Evolutionary conservation across 2,113 vertebrate genomes (phyloP), one percentile per base, ranked within the genome.

Genomic region (Zosterops lateralis): DNA sequence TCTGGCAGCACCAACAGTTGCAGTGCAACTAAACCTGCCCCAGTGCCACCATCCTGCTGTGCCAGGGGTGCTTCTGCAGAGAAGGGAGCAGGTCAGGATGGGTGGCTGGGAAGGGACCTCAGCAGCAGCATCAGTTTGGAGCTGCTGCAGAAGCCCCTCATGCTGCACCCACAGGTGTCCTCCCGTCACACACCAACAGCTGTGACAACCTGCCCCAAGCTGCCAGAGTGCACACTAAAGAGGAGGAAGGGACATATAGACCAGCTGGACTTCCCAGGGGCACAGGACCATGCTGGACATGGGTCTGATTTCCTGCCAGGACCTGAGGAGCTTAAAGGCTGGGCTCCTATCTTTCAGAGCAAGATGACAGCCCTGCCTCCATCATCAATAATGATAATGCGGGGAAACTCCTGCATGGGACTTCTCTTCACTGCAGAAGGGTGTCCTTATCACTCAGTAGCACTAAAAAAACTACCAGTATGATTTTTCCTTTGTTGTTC

Each of bases 81-180:
- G 56, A 58, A 85, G 32, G 32, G 34, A 84, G 60, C n/a, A 34
- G 34, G 21, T 40, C 0, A 0, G 20, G 44, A 44, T 44, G 53
- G 32, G 22, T 17, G 5, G 9, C 34, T 20, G 7, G 20, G 31
- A 75, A 76, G 17, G 32, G 58, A 72, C 3, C 48, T 76, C 53
- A 72, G 48, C 48, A 60, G 32, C 0, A 1, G 12, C 56, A 36
- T n/a, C 5, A 4, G 6, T 86, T 75, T 68, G 67, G 57, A 67
- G 29, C 67, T 75, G 71, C 64, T 25, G 25, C 57, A 47, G n/a
- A 57, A 90, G 12, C 11, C 10, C 19, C 38, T 60, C 24, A 8
- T 60, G 34, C 6, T 67, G 62, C 40, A 64, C 48, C 71, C 0
- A 0, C n/a, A 68, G 21, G 15, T 2, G 0, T 50, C 21, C 24